Evolutionary conservation across 2,797 vertebrate species (phyloP), one percentile per base, ranked within the genome.

Genomic region (Cetoscarus ocellatus): DNA sequence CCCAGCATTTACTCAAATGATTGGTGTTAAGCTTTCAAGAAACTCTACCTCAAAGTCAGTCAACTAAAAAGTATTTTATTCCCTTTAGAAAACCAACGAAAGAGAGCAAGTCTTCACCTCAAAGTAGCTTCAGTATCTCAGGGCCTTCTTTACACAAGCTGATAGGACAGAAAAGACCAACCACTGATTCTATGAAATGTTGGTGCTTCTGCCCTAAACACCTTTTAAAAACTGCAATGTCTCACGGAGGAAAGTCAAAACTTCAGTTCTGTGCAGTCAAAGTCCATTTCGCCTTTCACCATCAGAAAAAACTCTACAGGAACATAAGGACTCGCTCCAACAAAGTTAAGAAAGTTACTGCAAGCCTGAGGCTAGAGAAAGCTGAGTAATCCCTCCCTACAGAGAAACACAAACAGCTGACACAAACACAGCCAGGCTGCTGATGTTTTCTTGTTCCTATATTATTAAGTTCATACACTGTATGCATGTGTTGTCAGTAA

Each of bases 371-470:
- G 71, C 56, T 1, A 11, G 18, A 60, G 34, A 39, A 51, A 47
- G 18, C 56, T 59, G 19, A 62, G 48, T 47, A 12, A 38, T 54
- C 9, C 39, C 27, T 39, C 38, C 44, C 52, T 49, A 15, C 53
- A 49, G 52, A 80, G 45, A 45, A 60, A 69, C 60, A 70, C 8
- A 59, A 70, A 75, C 58, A 70, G 43, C 60, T 79, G 69, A 73
- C 69, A 73, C 55, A 51, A 47, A 72, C 50, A 52, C 43, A 68
- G 47, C 67, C 12, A 18, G 45, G 42, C 40, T 50, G 17, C 60
- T 81, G 68, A 56, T 50, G 36, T 13, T 50, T 27, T 27, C 49
- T 12, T 53, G 64, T 51, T 52, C 57, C 34, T 18, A 11, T 13
- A 14, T 45, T 42, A 36, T 48, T 58, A 62, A 67, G 45, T 61